Conservation (phyloP, 1,140 invertebrate species). For the Lanistes nyassanus region DNA sequence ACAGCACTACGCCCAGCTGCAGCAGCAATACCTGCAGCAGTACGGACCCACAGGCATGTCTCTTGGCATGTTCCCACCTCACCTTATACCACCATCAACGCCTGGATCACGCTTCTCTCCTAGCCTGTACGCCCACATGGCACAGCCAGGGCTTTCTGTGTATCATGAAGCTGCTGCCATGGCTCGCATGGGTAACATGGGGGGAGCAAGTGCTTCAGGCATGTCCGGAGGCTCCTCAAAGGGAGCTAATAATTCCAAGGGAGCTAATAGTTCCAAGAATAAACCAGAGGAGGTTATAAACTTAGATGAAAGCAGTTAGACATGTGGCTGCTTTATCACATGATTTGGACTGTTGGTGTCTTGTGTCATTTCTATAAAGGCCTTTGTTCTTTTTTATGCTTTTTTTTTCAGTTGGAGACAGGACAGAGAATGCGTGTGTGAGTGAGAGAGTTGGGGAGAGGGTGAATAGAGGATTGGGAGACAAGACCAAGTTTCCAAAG, state of each 20-base stretch:
- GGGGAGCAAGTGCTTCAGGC: background rate
- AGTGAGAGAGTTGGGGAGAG: no score
- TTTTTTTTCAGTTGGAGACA: no score
- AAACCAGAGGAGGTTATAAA: constrained; percentile 20
- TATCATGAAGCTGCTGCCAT: constrained; percentile 2
- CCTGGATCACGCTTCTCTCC: background rate
- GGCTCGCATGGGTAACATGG: background rate
- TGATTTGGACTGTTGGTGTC: no score
- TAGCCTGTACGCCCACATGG: constrained; percentile 11
- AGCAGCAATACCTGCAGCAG: constrained; percentile 32
- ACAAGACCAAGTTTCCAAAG: no score
- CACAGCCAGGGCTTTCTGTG: background rate
- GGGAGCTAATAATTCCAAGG: background rate
- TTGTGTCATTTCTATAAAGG: no score
- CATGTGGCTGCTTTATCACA: no score
- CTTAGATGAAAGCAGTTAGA: constrained; percentile 8
- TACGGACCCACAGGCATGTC: background rate
- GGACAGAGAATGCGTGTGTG: no score
- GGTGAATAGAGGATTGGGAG: no score
- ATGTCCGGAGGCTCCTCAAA: no score
- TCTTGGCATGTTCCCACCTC: constrained; percentile 2
- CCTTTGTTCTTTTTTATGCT: no score
- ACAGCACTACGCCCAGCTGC: constrained; percentile 32
- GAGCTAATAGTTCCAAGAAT: background rate
- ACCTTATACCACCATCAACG: background rate